Base-by-base conservation (phyloP, 2,888 invertebrate species). In the Cylindroiulus punctatus region DNA sequence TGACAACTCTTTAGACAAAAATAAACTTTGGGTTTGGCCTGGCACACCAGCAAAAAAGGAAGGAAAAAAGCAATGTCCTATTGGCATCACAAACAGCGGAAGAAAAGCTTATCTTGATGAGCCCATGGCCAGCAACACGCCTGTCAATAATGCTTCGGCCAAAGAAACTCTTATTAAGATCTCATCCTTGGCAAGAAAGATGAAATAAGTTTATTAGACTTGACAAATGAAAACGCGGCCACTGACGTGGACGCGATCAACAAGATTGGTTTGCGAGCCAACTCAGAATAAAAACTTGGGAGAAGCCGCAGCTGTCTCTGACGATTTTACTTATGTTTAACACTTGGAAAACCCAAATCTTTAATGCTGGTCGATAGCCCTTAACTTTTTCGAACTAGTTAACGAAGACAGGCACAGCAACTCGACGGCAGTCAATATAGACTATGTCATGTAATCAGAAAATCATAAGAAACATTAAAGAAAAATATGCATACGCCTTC, bases 1-100 rank as follows among this genome's bases (percentile, higher is more conserved):
- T 76, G 76, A 76, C 76, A 76, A 76, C 76, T 76, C 26, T 76
- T 76, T 76, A 76, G 76, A 76, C 76, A 76, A 76, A 76, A 76
- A 76, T 76, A 76, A 76, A 76, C 76, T 26, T 26, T 76, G 76
- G 14, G 30, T 4, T 30, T 30, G 30, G 76, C 76, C 3, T 14
- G 26, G 8, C 14, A 30, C 26, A 0, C 10, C 2, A 76, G 30
- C 14, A 76, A 0, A 44, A 44, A 44, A 44, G 8, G 14, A 76
- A 76, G 14, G 4, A 0, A 65, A 26, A 26, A 65, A 65, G 14
- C 76, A 30, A 30, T 30, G 76, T 76, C 76, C 76, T 30, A 76
- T 30, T 30, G 76, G 26, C 76, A 76, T 76, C 76, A 76, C 76
- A 76, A 76, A 76, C 76, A 76, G 76, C 3, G 14, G 30, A 30